These are phyloP conservation scores for Panagrolaimus sp. DNA, from an alignment of 1,140 invertebrate genomes.

Conservation along the genomic window DNA sequence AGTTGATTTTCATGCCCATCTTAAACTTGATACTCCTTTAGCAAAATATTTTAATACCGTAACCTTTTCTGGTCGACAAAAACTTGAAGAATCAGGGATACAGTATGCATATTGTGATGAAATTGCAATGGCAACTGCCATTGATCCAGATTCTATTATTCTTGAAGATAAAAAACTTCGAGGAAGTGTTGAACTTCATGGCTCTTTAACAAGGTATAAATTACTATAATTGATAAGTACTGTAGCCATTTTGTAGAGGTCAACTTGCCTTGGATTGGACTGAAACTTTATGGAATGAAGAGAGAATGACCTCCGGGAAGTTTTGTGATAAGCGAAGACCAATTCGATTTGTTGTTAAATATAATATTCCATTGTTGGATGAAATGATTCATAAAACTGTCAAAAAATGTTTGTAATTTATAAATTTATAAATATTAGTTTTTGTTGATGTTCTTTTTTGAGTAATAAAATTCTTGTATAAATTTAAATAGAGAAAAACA, in stretches of 20 bases:
- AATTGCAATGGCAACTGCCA: slow-evolving; percentile 51
- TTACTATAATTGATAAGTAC: background rate
- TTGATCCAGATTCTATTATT: slow-evolving; percentile 47
- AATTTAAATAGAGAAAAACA: no score
- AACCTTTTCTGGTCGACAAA: slow-evolving; percentile 43
- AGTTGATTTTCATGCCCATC: slow-evolving; percentile 55
- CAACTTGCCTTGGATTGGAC: slow-evolving; percentile 53
- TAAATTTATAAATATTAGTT: no score
- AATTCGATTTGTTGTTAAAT: slow-evolving; percentile 43
- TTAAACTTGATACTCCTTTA: slow-evolving; percentile 46
- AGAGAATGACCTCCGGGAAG: slow-evolving; percentile 15
- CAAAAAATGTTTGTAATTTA: background rate
- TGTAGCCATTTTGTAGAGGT: slow-evolving; percentile 33
- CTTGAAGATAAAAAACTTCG: slow-evolving; percentile 38
- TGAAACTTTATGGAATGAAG: slow-evolving; percentile 45
- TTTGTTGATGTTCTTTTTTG: no score
- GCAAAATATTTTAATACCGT: slow-evolving; percentile 48
- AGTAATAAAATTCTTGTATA: no score
- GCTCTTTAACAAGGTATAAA: slow-evolving; percentile 44
- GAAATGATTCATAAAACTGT: slow-evolving; percentile 44
- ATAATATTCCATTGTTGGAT: slow-evolving; percentile 39
- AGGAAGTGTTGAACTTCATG: slow-evolving; percentile 50
- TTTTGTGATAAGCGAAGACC: slow-evolving; percentile 14
- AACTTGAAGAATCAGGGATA: slow-evolving; percentile 32
- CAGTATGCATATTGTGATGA: slow-evolving; percentile 57